Evolutionary conservation across 37 sponge, comb jelly and placozoan genomes (phyloP), one percentile per base, ranked within the genome.

Genomic region (Diacarnus erythraeanus): DNA sequence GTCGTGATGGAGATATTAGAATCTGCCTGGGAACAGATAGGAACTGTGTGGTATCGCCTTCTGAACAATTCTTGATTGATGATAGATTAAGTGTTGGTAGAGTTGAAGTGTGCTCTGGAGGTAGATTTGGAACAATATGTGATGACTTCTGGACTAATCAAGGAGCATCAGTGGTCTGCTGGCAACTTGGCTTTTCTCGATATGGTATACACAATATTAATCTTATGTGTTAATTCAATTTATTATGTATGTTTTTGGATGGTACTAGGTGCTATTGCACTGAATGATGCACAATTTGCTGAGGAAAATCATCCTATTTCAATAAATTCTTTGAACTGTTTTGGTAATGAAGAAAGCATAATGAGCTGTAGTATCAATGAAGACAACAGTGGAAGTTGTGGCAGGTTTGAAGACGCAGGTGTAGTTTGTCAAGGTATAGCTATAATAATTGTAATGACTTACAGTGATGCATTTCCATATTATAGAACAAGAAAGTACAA

Each of bases 101-200:
- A 59, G 84, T 83, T 4, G 84, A 83, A 54, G 59, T 83, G 22
- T 83, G 84, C 39, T 33, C 35, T 56, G 70, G 75, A 12, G 84
- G 84, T 0, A 43, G 43, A 23, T 83, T 66, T 34, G 77, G 58
- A 25, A 74, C 84, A 18, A 40, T 83, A 27, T 83, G 84, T 68
- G 77, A 67, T 59, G 69, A 83, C 34, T 31, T 1, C n/a, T 83
- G 84, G 84, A 42, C 66, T 54, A 58, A 83, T 58, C 37, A 1
- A 43, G 77, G 35, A 35, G 84, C 84, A 6, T 64, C 77, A 31
- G 77, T 83, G 3, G 77, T 41, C 42, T 83, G 84, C 23, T 57
- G 69, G 57, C 84, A 83, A 35, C 59, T 83, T 38, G 70, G 70
- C 26, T 83, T 76, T 38, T 83, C 84, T 39, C 68, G 43, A 5